These are phyloP conservation scores for Perithous albicinctus DNA, from an alignment of 2,888 invertebrate species.

Conservation along the genomic window DNA sequence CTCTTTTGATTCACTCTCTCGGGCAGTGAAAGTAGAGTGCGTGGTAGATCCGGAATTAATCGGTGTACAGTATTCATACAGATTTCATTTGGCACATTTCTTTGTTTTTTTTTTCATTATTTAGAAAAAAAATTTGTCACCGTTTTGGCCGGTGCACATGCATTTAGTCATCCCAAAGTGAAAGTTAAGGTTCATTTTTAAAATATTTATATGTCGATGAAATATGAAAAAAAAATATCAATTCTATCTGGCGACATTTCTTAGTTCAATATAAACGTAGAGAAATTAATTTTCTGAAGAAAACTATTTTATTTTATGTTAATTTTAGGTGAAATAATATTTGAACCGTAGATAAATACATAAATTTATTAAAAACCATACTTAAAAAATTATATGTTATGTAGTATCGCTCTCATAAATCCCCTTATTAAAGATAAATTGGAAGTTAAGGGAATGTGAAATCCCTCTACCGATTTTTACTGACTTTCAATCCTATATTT, in stretches of 20 bases:
- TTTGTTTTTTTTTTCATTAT: not conserved
- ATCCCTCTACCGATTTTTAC: not conserved
- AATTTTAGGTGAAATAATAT: no score
- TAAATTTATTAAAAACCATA: not conserved
- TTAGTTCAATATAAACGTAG: not conserved
- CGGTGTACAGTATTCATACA: constrained; percentile 13
- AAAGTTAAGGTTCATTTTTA: no score
- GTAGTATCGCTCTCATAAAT: not conserved
- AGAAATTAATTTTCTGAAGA: not conserved
- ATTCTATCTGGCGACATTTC: not conserved
- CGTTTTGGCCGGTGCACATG: not conserved
- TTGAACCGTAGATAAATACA: not conserved
- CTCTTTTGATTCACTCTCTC: constrained; percentile 40
- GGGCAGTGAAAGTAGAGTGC: constrained; percentile 62
- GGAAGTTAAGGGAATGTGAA: not conserved
- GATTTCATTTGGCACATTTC: constrained; percentile 27
- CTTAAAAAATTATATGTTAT: not conserved
- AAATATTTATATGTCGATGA: not conserved
- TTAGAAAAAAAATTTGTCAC: not conserved
- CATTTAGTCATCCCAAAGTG: not conserved
- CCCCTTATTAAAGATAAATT: not conserved
- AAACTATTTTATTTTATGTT: not conserved
- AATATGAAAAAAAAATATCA: not conserved
- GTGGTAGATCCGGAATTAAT: constrained; percentile 30
- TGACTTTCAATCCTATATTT: not conserved